These are phyloP conservation scores for Pseudotriccus pelzelni DNA, from an alignment of 2,797 vertebrate genomes.

Conservation along the genomic window DNA sequence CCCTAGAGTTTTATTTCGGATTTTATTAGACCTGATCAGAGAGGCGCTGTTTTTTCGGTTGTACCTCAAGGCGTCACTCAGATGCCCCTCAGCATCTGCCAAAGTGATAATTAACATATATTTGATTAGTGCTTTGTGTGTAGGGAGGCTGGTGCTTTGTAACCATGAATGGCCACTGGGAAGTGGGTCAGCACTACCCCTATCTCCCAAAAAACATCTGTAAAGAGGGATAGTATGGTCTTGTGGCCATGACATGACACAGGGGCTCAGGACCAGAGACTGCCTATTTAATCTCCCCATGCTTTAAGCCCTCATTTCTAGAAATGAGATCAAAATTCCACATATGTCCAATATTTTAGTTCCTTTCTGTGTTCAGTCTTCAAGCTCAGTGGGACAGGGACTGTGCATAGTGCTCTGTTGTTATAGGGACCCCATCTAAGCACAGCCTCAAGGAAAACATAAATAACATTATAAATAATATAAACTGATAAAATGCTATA, in stretches of 20 bases:
- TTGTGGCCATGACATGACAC: background rate
- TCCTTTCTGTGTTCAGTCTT: background rate
- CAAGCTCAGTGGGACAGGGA: background rate
- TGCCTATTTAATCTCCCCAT: background rate
- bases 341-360: background rate
- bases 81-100: background rate
- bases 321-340: background rate
- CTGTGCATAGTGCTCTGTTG: background rate
- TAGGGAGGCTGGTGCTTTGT: background rate
- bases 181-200: background rate
- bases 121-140: background rate
- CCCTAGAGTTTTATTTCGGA: background rate
- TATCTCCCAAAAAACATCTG: background rate
- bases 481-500: background rate
- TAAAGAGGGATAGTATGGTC: background rate
- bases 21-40: slow-evolving; percentile 20
- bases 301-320: background rate
- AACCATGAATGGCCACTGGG: background rate
- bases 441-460: background rate
- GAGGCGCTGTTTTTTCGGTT: background rate
- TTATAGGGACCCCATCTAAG: background rate
- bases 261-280: background rate
- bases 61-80: background rate
- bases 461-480: background rate
- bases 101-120: background rate